Evolutionary conservation across 2,888 invertebrate species (phyloP).

Genomic region (Hymenopus coronatus): DNA sequence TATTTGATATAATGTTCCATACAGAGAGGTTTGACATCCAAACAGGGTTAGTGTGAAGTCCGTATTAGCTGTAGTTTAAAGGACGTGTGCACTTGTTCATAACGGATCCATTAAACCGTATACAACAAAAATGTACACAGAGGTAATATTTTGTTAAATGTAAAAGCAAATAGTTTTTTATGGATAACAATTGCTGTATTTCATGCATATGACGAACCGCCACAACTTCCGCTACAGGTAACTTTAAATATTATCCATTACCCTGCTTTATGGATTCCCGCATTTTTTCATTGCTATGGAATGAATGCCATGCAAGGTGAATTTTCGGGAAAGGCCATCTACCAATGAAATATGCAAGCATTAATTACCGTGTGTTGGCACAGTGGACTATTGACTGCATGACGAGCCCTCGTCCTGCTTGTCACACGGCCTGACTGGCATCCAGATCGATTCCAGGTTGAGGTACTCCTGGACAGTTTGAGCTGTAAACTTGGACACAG

Average conservation of each 20-base stretch:
- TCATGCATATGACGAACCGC: not conserved
- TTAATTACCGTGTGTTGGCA: not conserved
- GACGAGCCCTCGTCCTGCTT: not conserved
- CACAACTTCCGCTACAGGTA: too few relatives aligned
- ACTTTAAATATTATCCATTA: not conserved
- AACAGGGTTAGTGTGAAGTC: too few relatives aligned
- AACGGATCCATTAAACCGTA: not conserved
- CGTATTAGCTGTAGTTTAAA: too few relatives aligned
- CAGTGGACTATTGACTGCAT: not conserved
- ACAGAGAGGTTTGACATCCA: too few relatives aligned
- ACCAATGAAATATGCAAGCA: not conserved
- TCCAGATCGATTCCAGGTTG: not conserved
- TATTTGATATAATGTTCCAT: too few relatives aligned
- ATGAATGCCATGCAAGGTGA: not conserved
- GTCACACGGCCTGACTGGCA: not conserved
- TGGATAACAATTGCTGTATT: not conserved
- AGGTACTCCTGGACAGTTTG: not conserved
- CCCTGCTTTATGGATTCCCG: not conserved
- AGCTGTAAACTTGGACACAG: not conserved
- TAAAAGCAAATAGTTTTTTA: not conserved
- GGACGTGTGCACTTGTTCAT: too few relatives aligned
- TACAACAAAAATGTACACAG: not conserved
- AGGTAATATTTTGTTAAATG: not conserved
- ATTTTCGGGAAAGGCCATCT: not conserved
- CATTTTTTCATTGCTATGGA: not conserved